phyloP scores from a whole-genome alignment of 2,888 invertebrate genomes.

The Nomada hirtipes region DNA sequence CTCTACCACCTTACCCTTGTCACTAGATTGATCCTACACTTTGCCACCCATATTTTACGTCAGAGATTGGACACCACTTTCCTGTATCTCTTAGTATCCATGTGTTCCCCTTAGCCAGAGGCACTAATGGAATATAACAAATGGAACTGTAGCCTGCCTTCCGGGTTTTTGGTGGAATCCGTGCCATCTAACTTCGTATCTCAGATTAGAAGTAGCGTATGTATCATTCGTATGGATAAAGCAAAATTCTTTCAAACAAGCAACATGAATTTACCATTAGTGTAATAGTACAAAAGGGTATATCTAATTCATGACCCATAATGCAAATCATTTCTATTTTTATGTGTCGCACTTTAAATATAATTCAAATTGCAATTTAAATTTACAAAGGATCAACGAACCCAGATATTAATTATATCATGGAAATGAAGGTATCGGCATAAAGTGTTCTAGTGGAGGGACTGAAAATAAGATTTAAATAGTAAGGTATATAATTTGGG shows the following conservation, averaged over 20 bases:
- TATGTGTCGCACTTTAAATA: no score
- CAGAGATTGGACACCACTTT: background rate
- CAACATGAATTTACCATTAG: slow-evolving; percentile 23
- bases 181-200: background rate
- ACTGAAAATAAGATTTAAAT: no score
- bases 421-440: no score
- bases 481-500: no score
- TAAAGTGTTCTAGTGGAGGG: no score
- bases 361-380: no score
- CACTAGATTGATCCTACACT: background rate
- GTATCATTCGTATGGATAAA: slow-evolving; percentile 23
- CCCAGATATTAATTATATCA: no score
- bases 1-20: background rate
- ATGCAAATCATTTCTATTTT: no score
- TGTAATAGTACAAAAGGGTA: no score
- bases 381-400: no score
- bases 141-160: slow-evolving; percentile 27
- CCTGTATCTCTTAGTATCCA: background rate
- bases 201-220: slow-evolving; percentile 34
- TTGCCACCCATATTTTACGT: background rate
- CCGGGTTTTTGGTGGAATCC: slow-evolving; percentile 15
- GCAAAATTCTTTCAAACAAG: slow-evolving; percentile 37
- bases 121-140: slow-evolving; percentile 20
- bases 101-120: background rate
- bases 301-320: no score